Base-by-base conservation (phyloP, 2,888 invertebrate species). In the Operophtera brumata region DNA sequence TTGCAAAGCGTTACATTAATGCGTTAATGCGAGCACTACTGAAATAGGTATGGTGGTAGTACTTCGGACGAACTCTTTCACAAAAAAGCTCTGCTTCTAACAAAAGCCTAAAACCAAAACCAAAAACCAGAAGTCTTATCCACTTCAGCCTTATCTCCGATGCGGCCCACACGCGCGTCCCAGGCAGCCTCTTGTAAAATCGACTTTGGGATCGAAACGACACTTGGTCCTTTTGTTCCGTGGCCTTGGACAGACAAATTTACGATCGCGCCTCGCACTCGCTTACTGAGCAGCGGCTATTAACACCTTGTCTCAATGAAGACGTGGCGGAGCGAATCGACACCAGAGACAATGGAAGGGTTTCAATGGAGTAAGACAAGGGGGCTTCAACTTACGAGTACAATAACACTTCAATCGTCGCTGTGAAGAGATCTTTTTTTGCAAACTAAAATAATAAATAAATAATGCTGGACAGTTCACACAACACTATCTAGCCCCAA, bases 231-330 rank as follows among this genome's bases (percentile, higher is more conserved):
- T 80, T 88, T 90, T 88, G 87, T 88, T 77, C 64, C 66, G 44
- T 75, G 82, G 78, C 88, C 87, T 87, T 86, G 86, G 75, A 72
- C 76, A 71, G 70, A 78, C 81, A 82, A 84, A 89, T 90, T 89
- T 90, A 90, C 82, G 88, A 86, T 77, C 79, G 67, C 71, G 75
- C 78, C 75, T 80, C 72, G 70, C 69, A 40, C 69, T 66, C 61
- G 61, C 70, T 80, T 84, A 86, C 86, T 84, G 77, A 84, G 78
- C 79, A 78, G 84, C 85, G 65, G 76, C 84, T 83, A 86, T 89
- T 88, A 87, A 88, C 89, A 87, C 89, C 84, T 86, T 73, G 58
- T 12, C 55, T 86, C 82, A 87, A 89, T 88, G 86, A 85, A 86
- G 79, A 78, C 74, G 77, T 82, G 57, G 32, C 59, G 37, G 20